Percentiles rank a stretch among this genome's conserved stretches.
Conservation (phyloP, 2,113 vertebrate genomes). For the Electrona antarctica region DNA sequence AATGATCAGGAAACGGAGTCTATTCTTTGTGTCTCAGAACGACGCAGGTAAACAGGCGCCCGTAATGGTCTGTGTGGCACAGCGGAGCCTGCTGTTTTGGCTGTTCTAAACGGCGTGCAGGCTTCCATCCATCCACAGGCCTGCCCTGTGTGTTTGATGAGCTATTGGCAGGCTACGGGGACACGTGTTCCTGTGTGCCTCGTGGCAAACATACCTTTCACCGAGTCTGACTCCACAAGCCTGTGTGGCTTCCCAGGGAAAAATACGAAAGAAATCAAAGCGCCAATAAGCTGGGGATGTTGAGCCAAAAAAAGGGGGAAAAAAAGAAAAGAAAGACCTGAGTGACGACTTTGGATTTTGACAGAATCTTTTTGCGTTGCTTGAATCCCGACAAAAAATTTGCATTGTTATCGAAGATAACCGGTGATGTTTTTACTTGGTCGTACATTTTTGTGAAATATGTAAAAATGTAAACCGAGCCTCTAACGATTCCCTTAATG, state of each 20-base stretch:
- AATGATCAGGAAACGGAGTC: slow-evolving; percentile 10
- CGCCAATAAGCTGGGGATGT: slow-evolving; percentile 73
- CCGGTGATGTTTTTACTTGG: slow-evolving; percentile 78
- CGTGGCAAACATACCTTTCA: slow-evolving; percentile 77
- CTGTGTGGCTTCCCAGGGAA: slow-evolving; percentile 67
- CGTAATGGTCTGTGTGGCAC: slow-evolving; percentile 43
- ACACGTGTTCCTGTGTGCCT: slow-evolving; percentile 73
- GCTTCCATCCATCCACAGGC: slow-evolving; percentile 49
- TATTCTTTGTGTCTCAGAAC: slow-evolving; percentile 34
- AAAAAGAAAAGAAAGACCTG: slow-evolving; percentile 62
- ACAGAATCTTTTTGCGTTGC: slow-evolving; percentile 70
- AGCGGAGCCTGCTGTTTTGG: slow-evolving; percentile 43
- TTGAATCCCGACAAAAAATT: slow-evolving; percentile 68
- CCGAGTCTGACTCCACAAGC: slow-evolving; percentile 62
- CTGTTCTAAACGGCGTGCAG: slow-evolving; percentile 56
- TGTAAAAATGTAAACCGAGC: slow-evolving; percentile 78
- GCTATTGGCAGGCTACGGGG: slow-evolving; percentile 67
- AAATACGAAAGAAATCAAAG: slow-evolving; percentile 71
- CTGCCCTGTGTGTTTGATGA: slow-evolving; percentile 69
- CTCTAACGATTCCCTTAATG: slow-evolving; percentile 79
- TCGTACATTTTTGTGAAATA: slow-evolving; percentile 77
- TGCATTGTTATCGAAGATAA: slow-evolving; percentile 82
- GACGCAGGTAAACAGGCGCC: slow-evolving; percentile 47
- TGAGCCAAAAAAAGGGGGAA: slow-evolving; percentile 57
- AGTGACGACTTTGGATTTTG: slow-evolving; percentile 76